Evolutionary conservation across 1,140 invertebrate species (phyloP).

Genomic region (Ephestia elutella): DNA sequence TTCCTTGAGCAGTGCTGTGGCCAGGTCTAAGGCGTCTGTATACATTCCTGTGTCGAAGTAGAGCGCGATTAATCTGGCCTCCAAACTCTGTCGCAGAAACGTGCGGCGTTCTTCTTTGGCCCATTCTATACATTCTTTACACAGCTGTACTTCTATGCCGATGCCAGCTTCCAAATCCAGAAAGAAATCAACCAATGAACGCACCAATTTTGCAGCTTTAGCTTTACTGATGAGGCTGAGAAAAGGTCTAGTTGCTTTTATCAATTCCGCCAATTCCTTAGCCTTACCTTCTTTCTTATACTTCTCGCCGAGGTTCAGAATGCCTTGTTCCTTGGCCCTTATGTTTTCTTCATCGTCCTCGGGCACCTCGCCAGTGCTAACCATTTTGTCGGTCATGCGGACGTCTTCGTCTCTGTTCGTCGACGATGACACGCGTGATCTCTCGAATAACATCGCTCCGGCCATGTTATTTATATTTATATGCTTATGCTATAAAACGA

Average conservation of each 20-base stretch:
- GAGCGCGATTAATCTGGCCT: slow-evolving; percentile 93
- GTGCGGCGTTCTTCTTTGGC: slow-evolving; percentile 97
- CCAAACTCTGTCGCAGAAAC: slow-evolving; percentile 96
- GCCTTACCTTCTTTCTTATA: slow-evolving; percentile 95
- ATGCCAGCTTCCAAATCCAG: slow-evolving; percentile 96
- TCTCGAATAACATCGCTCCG: slow-evolving; percentile 89
- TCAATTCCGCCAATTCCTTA: slow-evolving; percentile 93
- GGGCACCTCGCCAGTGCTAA: slow-evolving; percentile 79
- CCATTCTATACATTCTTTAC: slow-evolving; percentile 99
- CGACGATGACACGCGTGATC: slow-evolving; percentile 81
- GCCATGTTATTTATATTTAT: slow-evolving; percentile 80
- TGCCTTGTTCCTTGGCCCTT: slow-evolving; percentile 91
- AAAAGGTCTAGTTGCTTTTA: slow-evolving; percentile 95
- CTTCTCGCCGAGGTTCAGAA: slow-evolving; percentile 90
- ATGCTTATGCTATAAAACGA: slow-evolving; percentile 54
- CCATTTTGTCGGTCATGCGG: slow-evolving; percentile 81
- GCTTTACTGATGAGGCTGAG: slow-evolving; percentile 96
- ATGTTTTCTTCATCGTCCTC: slow-evolving; percentile 91
- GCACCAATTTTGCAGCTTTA: slow-evolving; percentile 98
- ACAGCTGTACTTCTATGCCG: slow-evolving; percentile 92
- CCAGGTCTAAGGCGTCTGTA: slow-evolving; percentile 87
- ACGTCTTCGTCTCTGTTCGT: slow-evolving; percentile 83
- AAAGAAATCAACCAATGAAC: slow-evolving; percentile 97
- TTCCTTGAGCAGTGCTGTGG: slow-evolving; percentile 91
- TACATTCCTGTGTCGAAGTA: slow-evolving; percentile 96